phyloP scores from a whole-genome alignment of 2,888 invertebrate species.

The Drosophila acutilabella region DNA sequence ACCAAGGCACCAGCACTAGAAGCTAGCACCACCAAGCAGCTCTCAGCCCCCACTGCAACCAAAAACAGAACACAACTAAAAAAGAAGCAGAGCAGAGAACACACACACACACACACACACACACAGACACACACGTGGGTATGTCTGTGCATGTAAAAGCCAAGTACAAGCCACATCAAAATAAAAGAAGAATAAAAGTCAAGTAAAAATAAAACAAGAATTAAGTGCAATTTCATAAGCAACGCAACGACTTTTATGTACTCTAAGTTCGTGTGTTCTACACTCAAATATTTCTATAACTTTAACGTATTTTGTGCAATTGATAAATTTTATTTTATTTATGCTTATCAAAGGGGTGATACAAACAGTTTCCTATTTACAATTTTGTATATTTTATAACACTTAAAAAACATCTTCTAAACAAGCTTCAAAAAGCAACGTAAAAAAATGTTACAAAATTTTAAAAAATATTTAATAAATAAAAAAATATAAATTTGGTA shows the following conservation, averaged over 20 bases:
- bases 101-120: constrained; percentile 17
- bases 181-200: constrained; percentile 57
- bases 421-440: too few relatives aligned
- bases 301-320: too few relatives aligned
- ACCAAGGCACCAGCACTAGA: constrained; percentile 20
- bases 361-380: too few relatives aligned
- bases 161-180: constrained; percentile 77
- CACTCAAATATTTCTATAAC: too few relatives aligned
- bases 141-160: constrained; percentile 70
- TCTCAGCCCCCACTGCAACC: constrained; percentile 19
- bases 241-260: constrained; percentile 31
- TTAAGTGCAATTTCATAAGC: constrained; percentile 10
- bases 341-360: too few relatives aligned
- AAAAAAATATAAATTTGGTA: too few relatives aligned
- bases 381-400: too few relatives aligned
- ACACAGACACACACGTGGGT: constrained; percentile 28
- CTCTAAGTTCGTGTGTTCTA: too few relatives aligned
- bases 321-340: too few relatives aligned
- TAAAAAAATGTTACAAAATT: too few relatives aligned
- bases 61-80: constrained; percentile 25
- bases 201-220: constrained; percentile 35
- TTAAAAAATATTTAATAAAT: too few relatives aligned
- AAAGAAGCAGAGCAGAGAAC: neutral
- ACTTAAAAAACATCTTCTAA: too few relatives aligned
- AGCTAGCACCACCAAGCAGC: constrained; percentile 25